A percentile compares a stretch with the other conserved stretches of the same genome.
phyloP scores from a whole-genome alignment of 2,797 vertebrate genomes.

The Sternotherus odoratus region DNA sequence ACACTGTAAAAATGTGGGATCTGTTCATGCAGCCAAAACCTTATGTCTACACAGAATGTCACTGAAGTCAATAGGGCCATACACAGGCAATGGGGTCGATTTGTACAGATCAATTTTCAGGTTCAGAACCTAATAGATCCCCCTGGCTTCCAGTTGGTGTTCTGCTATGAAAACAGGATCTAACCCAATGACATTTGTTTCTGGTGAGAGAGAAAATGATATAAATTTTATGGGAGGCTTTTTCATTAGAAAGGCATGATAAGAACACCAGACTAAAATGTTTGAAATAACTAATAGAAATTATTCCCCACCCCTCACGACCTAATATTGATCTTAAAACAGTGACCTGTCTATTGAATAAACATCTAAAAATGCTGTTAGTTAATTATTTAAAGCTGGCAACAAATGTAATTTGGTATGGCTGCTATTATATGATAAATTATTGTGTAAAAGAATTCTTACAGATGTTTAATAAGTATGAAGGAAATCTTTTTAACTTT shows the following conservation, averaged over 20 bases:
- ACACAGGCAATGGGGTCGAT: neutral
- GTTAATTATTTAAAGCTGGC: conserved; percentile 41
- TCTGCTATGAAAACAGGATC: rapidly evolving
- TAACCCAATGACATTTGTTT: neutral
- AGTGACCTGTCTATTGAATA: conserved; percentile 20
- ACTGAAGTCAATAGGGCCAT: neutral
- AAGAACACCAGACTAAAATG: neutral
- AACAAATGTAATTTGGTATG: conserved; percentile 21
- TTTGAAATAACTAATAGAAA: neutral
- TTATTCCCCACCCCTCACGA: neutral
- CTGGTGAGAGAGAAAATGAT: neutral
- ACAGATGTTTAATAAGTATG: conserved; percentile 32
- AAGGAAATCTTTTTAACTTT: conserved; percentile 54
- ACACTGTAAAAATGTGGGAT: neutral
- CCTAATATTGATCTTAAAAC: neutral
- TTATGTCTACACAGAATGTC: conserved; percentile 18
- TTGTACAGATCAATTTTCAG: neutral
- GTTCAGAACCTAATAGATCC: neutral
- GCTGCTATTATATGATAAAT: neutral
- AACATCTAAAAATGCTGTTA: neutral
- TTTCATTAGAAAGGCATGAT: neutral
- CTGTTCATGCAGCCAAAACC: conserved; percentile 38
- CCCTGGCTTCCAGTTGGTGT: neutral
- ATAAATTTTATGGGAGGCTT: neutral
- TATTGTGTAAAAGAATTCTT: conserved; percentile 41